Conservation (phyloP, 2,113 vertebrate species). For the Protobothrops flavoviridis region DNA sequence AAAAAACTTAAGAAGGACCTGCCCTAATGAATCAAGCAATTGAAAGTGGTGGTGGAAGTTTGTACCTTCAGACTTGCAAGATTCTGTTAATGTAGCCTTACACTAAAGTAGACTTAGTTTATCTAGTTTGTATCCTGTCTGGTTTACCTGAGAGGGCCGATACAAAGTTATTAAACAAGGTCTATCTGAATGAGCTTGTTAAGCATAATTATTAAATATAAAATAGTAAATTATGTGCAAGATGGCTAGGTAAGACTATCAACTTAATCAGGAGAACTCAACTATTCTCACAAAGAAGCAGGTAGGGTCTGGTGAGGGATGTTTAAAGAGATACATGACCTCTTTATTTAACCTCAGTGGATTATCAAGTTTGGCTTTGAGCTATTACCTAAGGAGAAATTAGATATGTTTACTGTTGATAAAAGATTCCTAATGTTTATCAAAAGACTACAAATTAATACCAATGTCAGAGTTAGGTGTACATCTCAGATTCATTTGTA, state of each 20-base stretch:
- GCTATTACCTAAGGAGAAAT: background rate
- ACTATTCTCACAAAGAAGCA: background rate
- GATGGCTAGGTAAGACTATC: background rate
- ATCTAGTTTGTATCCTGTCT: background rate
- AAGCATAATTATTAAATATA: background rate
- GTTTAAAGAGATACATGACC: background rate
- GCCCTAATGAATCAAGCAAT: background rate
- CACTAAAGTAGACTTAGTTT: background rate
- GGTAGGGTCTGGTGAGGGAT: background rate
- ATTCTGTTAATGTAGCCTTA: background rate
- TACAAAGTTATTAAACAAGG: background rate
- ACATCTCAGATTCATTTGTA: background rate
- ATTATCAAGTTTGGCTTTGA: background rate
- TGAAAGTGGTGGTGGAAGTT: too few relatives aligned
- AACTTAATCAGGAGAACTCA: background rate
- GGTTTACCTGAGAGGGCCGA: background rate
- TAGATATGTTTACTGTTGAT: background rate
- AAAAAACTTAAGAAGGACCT: too few relatives aligned
- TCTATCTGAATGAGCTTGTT: background rate
- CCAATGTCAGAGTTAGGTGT: background rate
- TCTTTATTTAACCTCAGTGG: background rate
- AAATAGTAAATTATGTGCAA: background rate
- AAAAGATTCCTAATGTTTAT: background rate
- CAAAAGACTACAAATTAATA: background rate
- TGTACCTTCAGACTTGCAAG: background rate